These are phyloP conservation scores for Grapholita molesta DNA, from an alignment of 1,140 invertebrate genomes.

Conservation along the genomic window DNA sequence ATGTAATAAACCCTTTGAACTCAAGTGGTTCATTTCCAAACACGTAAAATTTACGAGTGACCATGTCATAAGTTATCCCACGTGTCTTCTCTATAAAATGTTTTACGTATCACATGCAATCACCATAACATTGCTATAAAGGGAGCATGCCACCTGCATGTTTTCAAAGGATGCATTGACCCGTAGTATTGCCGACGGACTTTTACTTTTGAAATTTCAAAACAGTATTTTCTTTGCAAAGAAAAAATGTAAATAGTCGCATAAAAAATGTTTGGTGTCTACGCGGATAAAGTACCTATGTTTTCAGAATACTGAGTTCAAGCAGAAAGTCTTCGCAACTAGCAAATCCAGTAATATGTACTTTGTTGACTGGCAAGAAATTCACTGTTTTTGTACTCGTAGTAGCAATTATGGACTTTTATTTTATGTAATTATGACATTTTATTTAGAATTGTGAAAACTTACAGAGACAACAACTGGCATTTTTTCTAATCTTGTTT, in stretches of 20 bases:
- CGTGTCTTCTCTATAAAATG: constrained; percentile 8
- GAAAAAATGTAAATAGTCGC: not conserved
- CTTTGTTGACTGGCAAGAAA: too few relatives aligned
- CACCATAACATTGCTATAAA: too few relatives aligned
- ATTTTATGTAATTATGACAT: too few relatives aligned
- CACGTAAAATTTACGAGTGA: not conserved
- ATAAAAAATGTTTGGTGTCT: not conserved
- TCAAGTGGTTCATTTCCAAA: not conserved
- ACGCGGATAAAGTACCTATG: not conserved
- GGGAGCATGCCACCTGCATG: not conserved
- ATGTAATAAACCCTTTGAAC: not conserved
- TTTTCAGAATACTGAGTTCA: not conserved
- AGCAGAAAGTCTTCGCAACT: not conserved
- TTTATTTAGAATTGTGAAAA: too few relatives aligned
- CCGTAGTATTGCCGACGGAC: not conserved
- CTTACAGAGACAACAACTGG: too few relatives aligned
- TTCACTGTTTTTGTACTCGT: too few relatives aligned
- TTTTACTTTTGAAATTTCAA: not conserved
- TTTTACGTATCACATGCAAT: not conserved
- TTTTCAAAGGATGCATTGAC: not conserved
- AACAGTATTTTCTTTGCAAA: not conserved
- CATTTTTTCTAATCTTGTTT: too few relatives aligned
- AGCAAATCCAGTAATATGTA: too few relatives aligned
- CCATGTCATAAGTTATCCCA: not conserved
- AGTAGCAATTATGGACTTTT: too few relatives aligned